Conservation (phyloP, 2,888 invertebrate species). For the Gastracanthus pulcherrimus region DNA sequence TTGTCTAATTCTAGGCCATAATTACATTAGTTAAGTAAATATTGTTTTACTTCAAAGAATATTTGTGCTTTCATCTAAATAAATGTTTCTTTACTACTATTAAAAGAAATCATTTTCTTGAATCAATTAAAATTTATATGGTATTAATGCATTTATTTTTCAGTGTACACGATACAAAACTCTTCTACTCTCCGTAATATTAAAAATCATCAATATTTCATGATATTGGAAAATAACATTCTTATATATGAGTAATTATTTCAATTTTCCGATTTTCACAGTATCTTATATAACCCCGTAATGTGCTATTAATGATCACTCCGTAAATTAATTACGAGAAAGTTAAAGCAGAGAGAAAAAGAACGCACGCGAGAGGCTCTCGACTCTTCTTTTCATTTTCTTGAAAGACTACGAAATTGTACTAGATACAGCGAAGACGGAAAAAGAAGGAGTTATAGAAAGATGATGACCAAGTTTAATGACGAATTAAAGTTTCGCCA, state of each 20-base stretch:
- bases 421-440: not conserved
- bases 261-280: not conserved
- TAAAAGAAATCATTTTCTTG: no score
- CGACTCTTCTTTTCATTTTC: constrained; percentile 51
- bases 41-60: no score
- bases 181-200: no score
- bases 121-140: no score
- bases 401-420: constrained; percentile 9
- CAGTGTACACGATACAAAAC: no score
- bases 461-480: constrained; percentile 59
- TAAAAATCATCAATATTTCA: no score
- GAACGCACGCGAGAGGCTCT: constrained; percentile 17
- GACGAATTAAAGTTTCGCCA: constrained; percentile 63
- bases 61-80: no score
- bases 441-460: constrained; percentile 13
- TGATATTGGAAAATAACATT: no score
- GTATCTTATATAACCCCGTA: not conserved
- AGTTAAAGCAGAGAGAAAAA: constrained; percentile 8
- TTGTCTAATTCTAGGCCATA: no score
- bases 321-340: constrained; percentile 37
- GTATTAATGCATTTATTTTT: no score
- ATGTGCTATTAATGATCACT: not conserved
- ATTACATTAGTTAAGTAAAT: no score
- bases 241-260: not conserved
- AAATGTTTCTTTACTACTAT: no score